Conservation (phyloP, 2,888 invertebrate genomes). For the Margaritifera margaritifera region DNA sequence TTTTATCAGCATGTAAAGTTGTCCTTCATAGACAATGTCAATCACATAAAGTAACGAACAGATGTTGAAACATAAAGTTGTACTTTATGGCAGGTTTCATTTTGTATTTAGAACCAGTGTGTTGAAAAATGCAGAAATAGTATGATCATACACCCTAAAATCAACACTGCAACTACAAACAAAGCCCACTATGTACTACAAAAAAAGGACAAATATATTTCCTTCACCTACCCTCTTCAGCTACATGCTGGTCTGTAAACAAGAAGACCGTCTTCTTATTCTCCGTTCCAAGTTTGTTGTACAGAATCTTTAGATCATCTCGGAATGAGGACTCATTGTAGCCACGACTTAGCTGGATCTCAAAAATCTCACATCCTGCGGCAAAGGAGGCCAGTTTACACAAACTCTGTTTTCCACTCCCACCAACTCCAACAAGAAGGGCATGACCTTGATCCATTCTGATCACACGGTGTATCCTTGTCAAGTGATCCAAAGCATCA, state of each 20-base stretch:
- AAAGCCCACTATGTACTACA: not conserved
- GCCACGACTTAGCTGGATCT: slow-evolving; percentile 87
- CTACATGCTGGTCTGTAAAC: slow-evolving; percentile 86
- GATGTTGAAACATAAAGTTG: too few species aligned
- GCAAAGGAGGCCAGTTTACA: slow-evolving; percentile 87
- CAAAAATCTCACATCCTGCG: slow-evolving; percentile 85
- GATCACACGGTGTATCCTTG: slow-evolving; percentile 87
- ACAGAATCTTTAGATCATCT: slow-evolving; percentile 89
- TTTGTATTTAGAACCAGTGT: too few species aligned
- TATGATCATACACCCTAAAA: too few species aligned
- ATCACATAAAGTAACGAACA: too few species aligned
- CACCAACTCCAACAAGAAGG: slow-evolving; percentile 90
- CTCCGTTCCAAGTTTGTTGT: slow-evolving; percentile 84
- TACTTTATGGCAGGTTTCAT: too few species aligned
- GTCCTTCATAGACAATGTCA: too few species aligned
- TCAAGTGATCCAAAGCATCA: slow-evolving; percentile 92
- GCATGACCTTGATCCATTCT: slow-evolving; percentile 89
- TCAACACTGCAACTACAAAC: too few species aligned
- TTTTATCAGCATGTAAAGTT: too few species aligned
- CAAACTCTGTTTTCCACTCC: slow-evolving; percentile 89
- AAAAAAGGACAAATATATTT: not conserved
- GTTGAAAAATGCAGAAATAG: too few species aligned
- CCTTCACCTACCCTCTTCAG: slow-evolving; percentile 72
- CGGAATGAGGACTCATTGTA: slow-evolving; percentile 88
- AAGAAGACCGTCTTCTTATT: slow-evolving; percentile 86